phyloP scores from a whole-genome alignment of 2,888 invertebrate genomes.

The Halocaridina rubra region DNA sequence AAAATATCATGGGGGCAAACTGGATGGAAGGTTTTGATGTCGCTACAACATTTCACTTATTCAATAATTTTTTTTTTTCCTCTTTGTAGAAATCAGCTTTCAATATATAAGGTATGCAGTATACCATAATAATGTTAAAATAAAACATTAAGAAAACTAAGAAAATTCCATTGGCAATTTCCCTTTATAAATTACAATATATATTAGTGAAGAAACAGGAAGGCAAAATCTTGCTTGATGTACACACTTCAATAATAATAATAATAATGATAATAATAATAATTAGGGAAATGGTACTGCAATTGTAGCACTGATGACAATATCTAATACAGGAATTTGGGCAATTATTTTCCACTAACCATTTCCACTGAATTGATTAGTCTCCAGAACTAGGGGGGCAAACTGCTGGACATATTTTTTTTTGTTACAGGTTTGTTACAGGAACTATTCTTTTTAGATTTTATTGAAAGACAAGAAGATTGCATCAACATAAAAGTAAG shows the following conservation, averaged over 20 bases:
- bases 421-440: conserved; percentile 43
- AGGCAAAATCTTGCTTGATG: conserved; percentile 55
- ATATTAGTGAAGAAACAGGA: conserved; percentile 52
- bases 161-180: conserved; percentile 59
- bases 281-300: conserved; percentile 56
- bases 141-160: no score
- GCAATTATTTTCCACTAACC: conserved; percentile 58
- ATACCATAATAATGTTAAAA: no score
- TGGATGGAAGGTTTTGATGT: conserved; percentile 57
- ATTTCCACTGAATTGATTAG: conserved; percentile 59
- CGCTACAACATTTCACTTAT: conserved; percentile 29
- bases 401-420: conserved; percentile 55
- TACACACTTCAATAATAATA: conserved; percentile 53
- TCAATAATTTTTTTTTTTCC: not conserved
- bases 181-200: conserved; percentile 53
- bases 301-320: conserved; percentile 48
- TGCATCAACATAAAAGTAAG: conserved; percentile 58
- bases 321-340: conserved; percentile 59
- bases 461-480: conserved; percentile 59
- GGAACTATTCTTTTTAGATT: conserved; percentile 53
- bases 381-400: conserved; percentile 60
- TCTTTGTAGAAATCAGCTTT: not conserved
- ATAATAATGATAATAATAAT: no score
- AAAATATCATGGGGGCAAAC: conserved; percentile 45
- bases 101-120: no score